phyloP scores from a whole-genome alignment of 2,888 invertebrate genomes.

The Idaea aversata region DNA sequence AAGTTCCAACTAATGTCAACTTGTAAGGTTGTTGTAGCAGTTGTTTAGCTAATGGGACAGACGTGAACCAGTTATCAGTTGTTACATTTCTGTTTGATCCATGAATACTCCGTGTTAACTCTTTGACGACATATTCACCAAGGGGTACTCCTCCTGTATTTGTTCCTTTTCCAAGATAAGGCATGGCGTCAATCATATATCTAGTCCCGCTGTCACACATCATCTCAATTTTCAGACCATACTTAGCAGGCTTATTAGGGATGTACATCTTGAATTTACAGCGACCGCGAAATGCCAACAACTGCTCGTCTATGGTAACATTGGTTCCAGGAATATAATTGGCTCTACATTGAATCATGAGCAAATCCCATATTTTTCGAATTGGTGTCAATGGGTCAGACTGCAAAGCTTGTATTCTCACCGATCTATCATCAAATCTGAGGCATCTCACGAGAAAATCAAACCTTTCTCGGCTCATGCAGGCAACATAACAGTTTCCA shows the following conservation, averaged over 20 bases:
- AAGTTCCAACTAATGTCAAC: slow-evolving; percentile 18
- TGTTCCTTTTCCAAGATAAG: too few species aligned
- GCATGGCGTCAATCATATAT: slow-evolving; percentile 23
- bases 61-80: slow-evolving; percentile 26
- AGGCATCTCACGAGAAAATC: slow-evolving; percentile 9
- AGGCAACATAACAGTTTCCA: slow-evolving; percentile 25
- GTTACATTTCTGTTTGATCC: slow-evolving; percentile 24
- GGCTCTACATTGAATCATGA: not conserved
- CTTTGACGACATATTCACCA: slow-evolving; percentile 20
- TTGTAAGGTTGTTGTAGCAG: slow-evolving; percentile 16
- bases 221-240: slow-evolving; percentile 22
- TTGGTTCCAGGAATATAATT: slow-evolving; percentile 13
- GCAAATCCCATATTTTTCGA: slow-evolving; percentile 6
- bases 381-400: slow-evolving; percentile 10
- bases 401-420: slow-evolving; percentile 7
- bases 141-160: slow-evolving; percentile 21
- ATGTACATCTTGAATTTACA: slow-evolving; percentile 23
- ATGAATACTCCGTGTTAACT: slow-evolving; percentile 16
- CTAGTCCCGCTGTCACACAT: slow-evolving; percentile 20
- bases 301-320: slow-evolving; percentile 21
- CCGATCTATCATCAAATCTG: slow-evolving; percentile 12
- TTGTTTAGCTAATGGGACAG: slow-evolving; percentile 18
- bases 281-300: slow-evolving; percentile 21
- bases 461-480: slow-evolving; percentile 12
- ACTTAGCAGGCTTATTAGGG: slow-evolving; percentile 24